phyloP scores from a whole-genome alignment of 2,888 invertebrate genomes.

The Andrena trimmerana region DNA sequence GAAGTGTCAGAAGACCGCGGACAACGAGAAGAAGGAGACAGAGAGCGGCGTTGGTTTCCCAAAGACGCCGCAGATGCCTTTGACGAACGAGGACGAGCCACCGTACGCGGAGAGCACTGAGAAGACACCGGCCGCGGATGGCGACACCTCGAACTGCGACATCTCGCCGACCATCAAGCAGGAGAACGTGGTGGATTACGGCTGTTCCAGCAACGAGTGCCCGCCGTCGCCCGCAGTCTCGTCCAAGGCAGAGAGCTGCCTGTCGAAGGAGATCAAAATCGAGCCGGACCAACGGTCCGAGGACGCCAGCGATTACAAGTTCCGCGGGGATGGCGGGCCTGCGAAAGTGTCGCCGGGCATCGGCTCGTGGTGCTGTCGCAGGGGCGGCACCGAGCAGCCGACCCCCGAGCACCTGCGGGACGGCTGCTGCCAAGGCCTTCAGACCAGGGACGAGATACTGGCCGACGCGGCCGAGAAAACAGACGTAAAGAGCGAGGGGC shows the following conservation, averaged over 20 bases:
- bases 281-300: slow-evolving; percentile 75
- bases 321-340: slow-evolving; percentile 90
- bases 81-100: slow-evolving; percentile 44
- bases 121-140: slow-evolving; percentile 34
- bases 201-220: slow-evolving; percentile 68
- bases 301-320: slow-evolving; percentile 80
- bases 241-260: slow-evolving; percentile 64
- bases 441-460: slow-evolving; percentile 90
- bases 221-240: slow-evolving; percentile 34
- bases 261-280: slow-evolving; percentile 73
- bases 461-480: slow-evolving; percentile 85
- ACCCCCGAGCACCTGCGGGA: slow-evolving; percentile 91
- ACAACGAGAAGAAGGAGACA: slow-evolving; percentile 54
- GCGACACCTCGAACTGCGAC: slow-evolving; percentile 64
- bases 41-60: slow-evolving; percentile 63
- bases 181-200: slow-evolving; percentile 74
- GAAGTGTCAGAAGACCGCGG: slow-evolving; percentile 28
- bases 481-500: slow-evolving; percentile 82
- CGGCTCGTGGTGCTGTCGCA: slow-evolving; percentile 91
- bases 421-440: slow-evolving; percentile 90
- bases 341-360: slow-evolving; percentile 87
- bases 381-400: slow-evolving; percentile 90
- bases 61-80: slow-evolving; percentile 51
- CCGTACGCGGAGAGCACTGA: slow-evolving; percentile 35
- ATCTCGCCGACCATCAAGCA: slow-evolving; percentile 76